A percentile compares a stretch with the other conserved stretches of the same genome.
Conservation (phyloP, 2,113 vertebrate genomes). For the Notechis scutatus region DNA sequence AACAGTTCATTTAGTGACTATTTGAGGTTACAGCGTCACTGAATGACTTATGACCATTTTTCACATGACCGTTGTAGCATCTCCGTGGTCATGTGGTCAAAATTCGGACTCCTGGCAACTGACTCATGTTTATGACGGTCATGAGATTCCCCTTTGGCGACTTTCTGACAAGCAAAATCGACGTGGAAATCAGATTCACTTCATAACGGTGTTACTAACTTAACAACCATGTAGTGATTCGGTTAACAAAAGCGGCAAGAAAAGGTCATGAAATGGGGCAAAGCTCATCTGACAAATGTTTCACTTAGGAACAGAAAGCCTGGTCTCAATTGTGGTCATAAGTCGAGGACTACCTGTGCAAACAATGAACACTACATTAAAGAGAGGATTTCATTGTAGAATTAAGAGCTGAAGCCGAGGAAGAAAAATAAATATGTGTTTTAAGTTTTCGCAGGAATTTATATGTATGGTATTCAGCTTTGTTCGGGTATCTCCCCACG, state of each 20-base stretch:
- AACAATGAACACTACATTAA: background rate
- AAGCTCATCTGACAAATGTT: background rate
- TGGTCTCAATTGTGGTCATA: background rate
- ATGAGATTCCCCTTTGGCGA: background rate
- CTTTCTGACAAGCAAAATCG: background rate
- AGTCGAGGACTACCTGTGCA: background rate
- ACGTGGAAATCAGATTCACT: background rate
- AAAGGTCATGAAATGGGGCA: background rate
- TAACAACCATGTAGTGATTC: background rate
- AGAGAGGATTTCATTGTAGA: background rate
- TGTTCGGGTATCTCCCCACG: too few relatives aligned
- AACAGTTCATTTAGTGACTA: background rate
- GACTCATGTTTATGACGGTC: background rate
- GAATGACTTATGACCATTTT: background rate
- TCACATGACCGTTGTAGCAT: background rate
- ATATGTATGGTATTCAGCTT: too few relatives aligned
- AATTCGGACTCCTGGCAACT: background rate
- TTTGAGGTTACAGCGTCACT: background rate
- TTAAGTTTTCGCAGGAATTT: too few relatives aligned
- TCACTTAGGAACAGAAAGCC: background rate
- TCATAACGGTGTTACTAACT: background rate
- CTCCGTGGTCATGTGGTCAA: background rate
- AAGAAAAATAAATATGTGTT: background rate
- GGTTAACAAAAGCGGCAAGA: background rate
- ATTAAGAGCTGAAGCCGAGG: fast-evolving